Base-by-base conservation (phyloP, 2,113 vertebrate species). In the Aphyosemion australe region DNA sequence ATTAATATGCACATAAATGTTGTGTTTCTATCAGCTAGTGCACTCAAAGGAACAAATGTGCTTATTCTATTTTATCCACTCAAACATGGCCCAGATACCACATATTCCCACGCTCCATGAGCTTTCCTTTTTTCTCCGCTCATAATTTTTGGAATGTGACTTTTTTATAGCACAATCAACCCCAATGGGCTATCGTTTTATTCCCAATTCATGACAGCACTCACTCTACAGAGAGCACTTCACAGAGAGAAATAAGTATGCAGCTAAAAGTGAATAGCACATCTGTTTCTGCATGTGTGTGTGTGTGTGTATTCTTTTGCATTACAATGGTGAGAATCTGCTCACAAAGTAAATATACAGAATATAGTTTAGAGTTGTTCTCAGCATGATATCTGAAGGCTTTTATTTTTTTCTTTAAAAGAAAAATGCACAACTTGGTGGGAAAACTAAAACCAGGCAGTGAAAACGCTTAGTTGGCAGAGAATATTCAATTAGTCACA, bases 81-180 rank as follows among this genome's bases (percentile, higher is more conserved):
- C 12, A 69, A 77, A 64, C 47, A 19, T 74, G 71, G 49, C 77
- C 71, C 55, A 84, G 43, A 80, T 78, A 74, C 71, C 61, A 52
- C n/a, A 74, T 56, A 79, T 79, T 67, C 68, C 69, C 41, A 72
- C 48, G 66, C 53, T 67, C 77, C 20, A 64, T 70, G 52, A 55
- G 61, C 39, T 21, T 78, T 42, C 6, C 9, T 14, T 20, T 12
- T 31, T 31, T 31, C 12, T 8, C 47, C n/a, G 8, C 26, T 43
- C 39, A 31, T 54, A 46, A 49, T 66, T 76, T 78, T 50, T 41
- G 20, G 21, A 66, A 59, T 58, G 49, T 45, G 49, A 65, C 69
- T 81, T 76, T 54, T 73, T 84, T 72, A 49, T 46, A 67, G 72
- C 63, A 61, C 50, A 68, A 74, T 79, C 65, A 69, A 58, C 57